These are phyloP conservation scores for Asbolus verrucosus DNA, from an alignment of 1,140 invertebrate species.

Conservation along the genomic window DNA sequence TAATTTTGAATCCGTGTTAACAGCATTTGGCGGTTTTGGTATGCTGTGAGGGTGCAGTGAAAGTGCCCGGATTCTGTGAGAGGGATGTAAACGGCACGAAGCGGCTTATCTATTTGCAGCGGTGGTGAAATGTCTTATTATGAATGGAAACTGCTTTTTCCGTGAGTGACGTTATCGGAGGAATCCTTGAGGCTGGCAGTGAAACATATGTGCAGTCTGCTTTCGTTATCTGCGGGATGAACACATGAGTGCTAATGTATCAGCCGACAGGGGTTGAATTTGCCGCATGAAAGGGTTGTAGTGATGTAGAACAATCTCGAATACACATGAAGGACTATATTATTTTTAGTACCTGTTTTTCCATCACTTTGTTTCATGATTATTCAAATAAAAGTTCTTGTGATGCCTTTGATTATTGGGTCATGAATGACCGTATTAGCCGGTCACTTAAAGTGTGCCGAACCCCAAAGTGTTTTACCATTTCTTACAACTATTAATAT, in stretches of 20 bases:
- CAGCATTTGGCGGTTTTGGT: no score
- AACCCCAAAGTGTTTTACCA: neutral
- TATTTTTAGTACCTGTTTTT: conserved; percentile 30
- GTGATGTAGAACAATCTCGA: conserved; percentile 42
- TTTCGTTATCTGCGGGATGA: conserved; percentile 19
- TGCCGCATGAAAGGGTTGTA: conserved; percentile 41
- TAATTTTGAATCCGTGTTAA: no score
- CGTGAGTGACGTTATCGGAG: conserved; percentile 22
- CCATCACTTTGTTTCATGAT: conserved; percentile 12
- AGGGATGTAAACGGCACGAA: conserved; percentile 20
- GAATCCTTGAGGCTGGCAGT: conserved; percentile 13
- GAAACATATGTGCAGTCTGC: conserved; percentile 19
- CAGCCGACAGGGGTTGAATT: conserved; percentile 38
- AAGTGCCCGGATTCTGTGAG: no score
- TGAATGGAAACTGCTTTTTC: conserved; percentile 32
- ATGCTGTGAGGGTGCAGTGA: no score
- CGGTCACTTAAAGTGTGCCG: no score
- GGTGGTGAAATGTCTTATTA: conserved; percentile 31
- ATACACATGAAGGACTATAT: conserved; percentile 34
- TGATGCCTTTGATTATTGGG: conserved; percentile 16
- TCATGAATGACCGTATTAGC: conserved; percentile 9
- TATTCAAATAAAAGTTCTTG: conserved; percentile 21
- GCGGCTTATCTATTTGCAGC: conserved; percentile 15
- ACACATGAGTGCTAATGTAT: conserved; percentile 43
- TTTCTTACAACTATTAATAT: neutral